Percentiles rank a stretch among this genome's conserved stretches.
Conservation (phyloP, 2,888 invertebrate genomes). For the Neoitamus cyanurus region DNA sequence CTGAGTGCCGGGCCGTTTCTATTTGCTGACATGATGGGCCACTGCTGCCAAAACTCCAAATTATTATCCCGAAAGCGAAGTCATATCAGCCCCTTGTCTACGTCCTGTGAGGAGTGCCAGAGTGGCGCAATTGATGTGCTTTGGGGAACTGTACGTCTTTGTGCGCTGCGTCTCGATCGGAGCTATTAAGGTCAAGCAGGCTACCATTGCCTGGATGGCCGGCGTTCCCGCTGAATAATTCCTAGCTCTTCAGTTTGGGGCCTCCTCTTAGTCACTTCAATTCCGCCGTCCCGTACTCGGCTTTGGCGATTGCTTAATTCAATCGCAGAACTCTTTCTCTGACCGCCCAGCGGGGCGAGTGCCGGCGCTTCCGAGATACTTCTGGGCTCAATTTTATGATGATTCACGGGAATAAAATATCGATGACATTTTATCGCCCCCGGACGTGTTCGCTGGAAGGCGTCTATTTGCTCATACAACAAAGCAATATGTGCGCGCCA, state of each 20-base stretch:
- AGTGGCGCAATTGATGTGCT: background rate
- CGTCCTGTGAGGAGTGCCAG: background rate
- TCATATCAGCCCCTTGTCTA: background rate
- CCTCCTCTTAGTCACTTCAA: background rate
- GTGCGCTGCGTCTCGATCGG: background rate
- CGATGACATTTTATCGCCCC: background rate
- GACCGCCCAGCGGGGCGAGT: background rate
- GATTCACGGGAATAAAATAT: background rate
- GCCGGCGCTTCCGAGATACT: background rate
- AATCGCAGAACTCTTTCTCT: background rate
- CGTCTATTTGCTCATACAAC: background rate
- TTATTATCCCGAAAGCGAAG: slow-evolving; percentile 19
- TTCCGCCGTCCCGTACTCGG: background rate
- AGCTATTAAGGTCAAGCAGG: slow-evolving; percentile 6
- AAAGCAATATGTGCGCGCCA: background rate
- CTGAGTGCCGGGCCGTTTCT: slow-evolving; percentile 15
- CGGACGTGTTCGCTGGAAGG: background rate
- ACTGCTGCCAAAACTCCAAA: slow-evolving; percentile 30
- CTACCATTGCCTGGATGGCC: background rate
- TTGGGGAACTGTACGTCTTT: slow-evolving; percentile 13
- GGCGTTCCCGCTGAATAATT: slow-evolving; percentile 9
- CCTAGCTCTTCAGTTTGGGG: background rate
- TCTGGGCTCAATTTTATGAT: background rate
- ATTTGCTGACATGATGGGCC: slow-evolving; percentile 18
- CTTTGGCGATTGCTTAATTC: slow-evolving; percentile 11